Evolutionary conservation across 2,797 vertebrate species (phyloP).

Genomic region (Chelidonichthys spinosus): DNA sequence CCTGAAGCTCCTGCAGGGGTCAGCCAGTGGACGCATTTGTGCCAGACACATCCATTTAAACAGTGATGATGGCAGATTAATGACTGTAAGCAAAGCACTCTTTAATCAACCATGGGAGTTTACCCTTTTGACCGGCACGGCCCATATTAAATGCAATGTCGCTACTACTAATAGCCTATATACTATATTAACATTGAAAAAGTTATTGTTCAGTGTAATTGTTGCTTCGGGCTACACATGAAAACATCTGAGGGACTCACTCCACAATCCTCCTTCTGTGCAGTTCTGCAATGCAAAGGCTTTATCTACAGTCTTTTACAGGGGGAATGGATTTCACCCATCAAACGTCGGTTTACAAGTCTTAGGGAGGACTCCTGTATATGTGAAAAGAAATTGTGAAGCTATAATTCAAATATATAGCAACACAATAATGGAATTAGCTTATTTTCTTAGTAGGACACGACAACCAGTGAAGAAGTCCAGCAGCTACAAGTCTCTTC

Average conservation of each 20-base stretch:
- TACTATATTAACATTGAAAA: neutral
- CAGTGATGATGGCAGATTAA: conserved; percentile 10
- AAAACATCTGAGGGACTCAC: neutral
- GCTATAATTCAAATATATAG: neutral
- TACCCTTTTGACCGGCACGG: conserved; percentile 1
- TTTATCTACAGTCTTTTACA: neutral
- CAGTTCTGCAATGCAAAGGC: too few relatives aligned
- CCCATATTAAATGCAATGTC: conserved; percentile 1
- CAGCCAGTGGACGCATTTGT: neutral
- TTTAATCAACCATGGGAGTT: conserved; percentile 1
- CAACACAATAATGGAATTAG: neutral
- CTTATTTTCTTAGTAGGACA: neutral
- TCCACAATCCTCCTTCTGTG: neutral
- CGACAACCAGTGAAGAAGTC: too few relatives aligned
- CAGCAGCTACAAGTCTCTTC: too few relatives aligned
- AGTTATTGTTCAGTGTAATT: neutral
- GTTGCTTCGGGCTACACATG: neutral
- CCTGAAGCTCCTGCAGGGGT: conserved; percentile 8
- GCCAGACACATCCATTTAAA: conserved; percentile 34
- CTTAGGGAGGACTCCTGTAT: neutral
- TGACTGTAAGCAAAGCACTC: conserved; percentile 2
- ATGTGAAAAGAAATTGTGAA: neutral
- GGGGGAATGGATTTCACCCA: neutral
- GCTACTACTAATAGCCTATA: neutral
- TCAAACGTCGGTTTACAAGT: neutral